These are phyloP conservation scores for Pseudorhombus dupliciocellatus DNA, from an alignment of 2,113 vertebrate species.

Conservation along the genomic window DNA sequence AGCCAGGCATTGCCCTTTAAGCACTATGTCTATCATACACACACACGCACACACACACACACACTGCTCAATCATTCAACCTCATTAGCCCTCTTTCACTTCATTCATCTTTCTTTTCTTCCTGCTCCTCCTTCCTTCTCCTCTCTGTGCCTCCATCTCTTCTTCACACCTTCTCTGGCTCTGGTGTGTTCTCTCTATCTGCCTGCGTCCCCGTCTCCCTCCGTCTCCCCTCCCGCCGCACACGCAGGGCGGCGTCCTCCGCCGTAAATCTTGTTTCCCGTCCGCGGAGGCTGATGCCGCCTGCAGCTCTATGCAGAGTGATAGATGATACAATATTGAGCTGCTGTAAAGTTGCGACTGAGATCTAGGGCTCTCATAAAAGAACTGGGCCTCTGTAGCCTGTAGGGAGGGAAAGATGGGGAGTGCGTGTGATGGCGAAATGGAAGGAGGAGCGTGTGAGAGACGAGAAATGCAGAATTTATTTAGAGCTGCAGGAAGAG, in stretches of 20 bases:
- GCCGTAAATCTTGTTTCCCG: constrained; percentile 68
- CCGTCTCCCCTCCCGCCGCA: constrained; percentile 40
- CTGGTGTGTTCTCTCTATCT: constrained; percentile 5
- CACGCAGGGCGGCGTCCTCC: constrained; percentile 45
- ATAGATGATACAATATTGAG: constrained; percentile 78
- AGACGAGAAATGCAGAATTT: constrained; percentile 14
- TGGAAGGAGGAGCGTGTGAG: constrained; percentile 3
- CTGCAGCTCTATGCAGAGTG: constrained; percentile 71
- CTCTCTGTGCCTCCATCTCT: constrained; percentile 30
- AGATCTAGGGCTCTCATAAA: constrained; percentile 77
- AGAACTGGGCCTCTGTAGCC: constrained; percentile 48
- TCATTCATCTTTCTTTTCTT: constrained; percentile 51
- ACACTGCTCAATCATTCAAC: constrained; percentile 56
- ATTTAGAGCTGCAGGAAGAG: neutral
- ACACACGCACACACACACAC: constrained; percentile 32
- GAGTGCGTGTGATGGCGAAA: constrained; percentile 6
- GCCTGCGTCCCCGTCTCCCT: constrained; percentile 44
- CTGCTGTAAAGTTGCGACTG: constrained; percentile 58
- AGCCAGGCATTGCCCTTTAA: constrained; percentile 62
- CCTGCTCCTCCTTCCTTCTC: constrained; percentile 23
- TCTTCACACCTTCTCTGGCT: neutral
- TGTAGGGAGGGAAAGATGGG: constrained; percentile 50
- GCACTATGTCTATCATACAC: constrained; percentile 49
- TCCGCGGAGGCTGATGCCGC: constrained; percentile 62
- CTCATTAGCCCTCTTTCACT: constrained; percentile 64